A percentile compares a stretch with the other conserved stretches of the same genome.
phyloP scores from a whole-genome alignment of 2,113 vertebrate species.

The Nematolebias whitei region DNA sequence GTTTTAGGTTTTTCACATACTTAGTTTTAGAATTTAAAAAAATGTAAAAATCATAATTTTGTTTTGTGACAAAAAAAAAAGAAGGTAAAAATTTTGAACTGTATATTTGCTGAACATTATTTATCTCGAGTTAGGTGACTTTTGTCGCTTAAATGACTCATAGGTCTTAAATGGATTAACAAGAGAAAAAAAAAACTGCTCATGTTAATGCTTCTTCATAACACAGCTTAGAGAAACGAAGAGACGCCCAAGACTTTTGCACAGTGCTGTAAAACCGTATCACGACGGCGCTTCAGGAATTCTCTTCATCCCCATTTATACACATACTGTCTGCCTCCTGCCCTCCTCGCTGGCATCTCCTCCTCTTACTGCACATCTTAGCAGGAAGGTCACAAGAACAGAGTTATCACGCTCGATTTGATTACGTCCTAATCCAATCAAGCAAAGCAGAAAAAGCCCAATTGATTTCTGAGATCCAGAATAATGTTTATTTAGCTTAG shows the following conservation, averaged over 20 bases:
- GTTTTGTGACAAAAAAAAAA: no score
- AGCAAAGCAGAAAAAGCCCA: conserved; percentile 67
- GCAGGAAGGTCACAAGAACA: conserved; percentile 73
- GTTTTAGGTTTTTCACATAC: no score
- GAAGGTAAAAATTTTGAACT: no score
- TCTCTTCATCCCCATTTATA: conserved; percentile 4
- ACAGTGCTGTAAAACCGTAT: conserved; percentile 12
- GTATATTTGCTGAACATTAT: no score
- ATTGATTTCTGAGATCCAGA: conserved; percentile 73
- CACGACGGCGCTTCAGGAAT: conserved; percentile 11
- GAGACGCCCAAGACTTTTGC: background rate
- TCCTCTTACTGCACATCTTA: conserved; percentile 38
- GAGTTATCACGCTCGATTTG: conserved; percentile 74
- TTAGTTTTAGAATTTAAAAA: no score
- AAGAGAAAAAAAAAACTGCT: background rate
- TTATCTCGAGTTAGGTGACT: no score
- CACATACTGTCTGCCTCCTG: background rate
- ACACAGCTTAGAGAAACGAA: background rate
- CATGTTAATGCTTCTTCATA: background rate
- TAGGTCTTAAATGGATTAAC: no score
- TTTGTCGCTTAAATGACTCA: no score
- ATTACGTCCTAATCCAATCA: conserved; percentile 82
- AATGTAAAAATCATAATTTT: no score
- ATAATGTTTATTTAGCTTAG: conserved; percentile 70
- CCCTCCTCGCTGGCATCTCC: conserved; percentile 36